These are phyloP conservation scores for Semnopithecus entellus DNA, from an alignment of 2,113 vertebrate species.

Conservation along the genomic window DNA sequence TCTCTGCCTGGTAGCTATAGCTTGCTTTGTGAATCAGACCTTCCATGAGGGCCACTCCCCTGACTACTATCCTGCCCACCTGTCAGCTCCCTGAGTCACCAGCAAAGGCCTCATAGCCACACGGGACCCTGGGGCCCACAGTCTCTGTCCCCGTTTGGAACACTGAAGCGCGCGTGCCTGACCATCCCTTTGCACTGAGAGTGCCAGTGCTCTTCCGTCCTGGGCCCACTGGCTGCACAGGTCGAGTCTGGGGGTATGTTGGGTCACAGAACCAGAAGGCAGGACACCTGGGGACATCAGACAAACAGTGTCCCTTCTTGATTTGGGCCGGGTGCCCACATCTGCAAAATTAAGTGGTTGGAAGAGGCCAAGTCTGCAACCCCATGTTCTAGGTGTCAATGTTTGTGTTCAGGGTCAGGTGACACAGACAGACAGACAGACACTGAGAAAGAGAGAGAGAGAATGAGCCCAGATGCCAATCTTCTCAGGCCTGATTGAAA, in stretches of 20 bases:
- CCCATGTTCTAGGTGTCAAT: fast-evolving
- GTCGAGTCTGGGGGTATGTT: fast-evolving
- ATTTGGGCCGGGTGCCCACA: fast-evolving
- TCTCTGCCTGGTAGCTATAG: neutral
- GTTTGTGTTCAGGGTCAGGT: neutral
- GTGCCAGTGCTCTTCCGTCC: neutral
- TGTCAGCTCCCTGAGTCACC: neutral
- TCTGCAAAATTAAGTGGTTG: fast-evolving
- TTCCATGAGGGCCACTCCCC: too few species aligned
- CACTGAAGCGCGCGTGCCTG: neutral
- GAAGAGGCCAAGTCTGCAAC: fast-evolving
- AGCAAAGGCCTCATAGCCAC: neutral
- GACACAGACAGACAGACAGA: neutral
- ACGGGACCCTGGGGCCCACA: neutral
- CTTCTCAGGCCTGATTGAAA: neutral
- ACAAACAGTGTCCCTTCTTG: neutral
- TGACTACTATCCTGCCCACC: neutral
- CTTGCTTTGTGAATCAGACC: neutral
- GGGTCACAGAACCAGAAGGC: neutral
- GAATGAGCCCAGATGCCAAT: too few species aligned
- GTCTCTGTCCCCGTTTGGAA: neutral
- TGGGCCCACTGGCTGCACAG: fast-evolving
- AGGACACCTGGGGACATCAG: neutral
- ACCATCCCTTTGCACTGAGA: fast-evolving
- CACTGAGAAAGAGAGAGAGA: neutral